These are phyloP conservation scores for Laupala kohalensis DNA, from an alignment of 1,140 invertebrate species.

Conservation along the genomic window DNA sequence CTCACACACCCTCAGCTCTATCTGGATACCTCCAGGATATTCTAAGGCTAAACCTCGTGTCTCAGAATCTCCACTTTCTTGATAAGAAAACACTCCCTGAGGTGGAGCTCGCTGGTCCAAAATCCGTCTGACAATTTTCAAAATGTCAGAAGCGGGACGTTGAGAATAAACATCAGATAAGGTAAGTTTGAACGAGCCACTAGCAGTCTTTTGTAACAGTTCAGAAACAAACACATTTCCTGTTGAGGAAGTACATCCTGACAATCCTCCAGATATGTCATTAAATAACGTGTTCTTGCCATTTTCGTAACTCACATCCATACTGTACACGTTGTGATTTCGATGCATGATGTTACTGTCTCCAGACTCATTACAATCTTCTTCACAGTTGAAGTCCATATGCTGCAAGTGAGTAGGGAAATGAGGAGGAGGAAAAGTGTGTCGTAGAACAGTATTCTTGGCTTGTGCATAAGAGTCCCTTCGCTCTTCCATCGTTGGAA, in stretches of 20 bases:
- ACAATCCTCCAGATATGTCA: not conserved
- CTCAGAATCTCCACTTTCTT: slow-evolving; percentile 3
- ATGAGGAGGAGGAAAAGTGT: slow-evolving; percentile 20
- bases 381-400: slow-evolving; percentile 1
- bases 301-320: slow-evolving; percentile 10
- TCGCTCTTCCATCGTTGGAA: not conserved
- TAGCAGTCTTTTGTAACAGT: slow-evolving; percentile 29
- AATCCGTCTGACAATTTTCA: slow-evolving; percentile 67
- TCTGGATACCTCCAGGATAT: slow-evolving; percentile 65
- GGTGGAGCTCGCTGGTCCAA: slow-evolving; percentile 66
- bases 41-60: slow-evolving; percentile 34
- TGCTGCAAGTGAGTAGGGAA: not conserved
- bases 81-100: slow-evolving; percentile 25
- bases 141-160: slow-evolving; percentile 60
- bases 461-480: slow-evolving; percentile 4
- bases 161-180: slow-evolving; percentile 68
- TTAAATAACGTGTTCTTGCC: slow-evolving; percentile 5
- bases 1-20: slow-evolving; percentile 71
- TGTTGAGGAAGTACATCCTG: slow-evolving; percentile 2
- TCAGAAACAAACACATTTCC: slow-evolving; percentile 11
- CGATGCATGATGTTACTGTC: not conserved
- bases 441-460: slow-evolving; percentile 13
- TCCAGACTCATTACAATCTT: slow-evolving; percentile 7
- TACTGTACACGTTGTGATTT: slow-evolving; percentile 2
- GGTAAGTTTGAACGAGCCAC: slow-evolving; percentile 45